Evolutionary conservation across 2,113 vertebrate species (phyloP).

Genomic region (Oceanites oceanicus): DNA sequence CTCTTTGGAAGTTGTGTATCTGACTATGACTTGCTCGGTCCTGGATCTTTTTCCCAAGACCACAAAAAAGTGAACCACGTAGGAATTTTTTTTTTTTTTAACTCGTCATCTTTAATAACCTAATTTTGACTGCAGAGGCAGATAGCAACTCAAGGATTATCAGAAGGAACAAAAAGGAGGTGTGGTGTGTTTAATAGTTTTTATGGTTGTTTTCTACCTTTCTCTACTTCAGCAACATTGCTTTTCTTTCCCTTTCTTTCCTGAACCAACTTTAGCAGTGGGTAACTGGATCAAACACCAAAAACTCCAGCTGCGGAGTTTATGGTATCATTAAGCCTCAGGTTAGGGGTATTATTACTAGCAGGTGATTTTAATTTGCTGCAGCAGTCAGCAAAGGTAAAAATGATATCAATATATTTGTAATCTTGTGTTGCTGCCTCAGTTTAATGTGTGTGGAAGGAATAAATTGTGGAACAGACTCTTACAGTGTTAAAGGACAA

Average conservation of each 20-base stretch:
- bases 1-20: background rate
- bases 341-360: background rate
- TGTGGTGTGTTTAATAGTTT: background rate
- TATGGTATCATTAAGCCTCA: background rate
- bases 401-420: background rate
- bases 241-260: background rate
- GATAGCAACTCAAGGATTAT: background rate
- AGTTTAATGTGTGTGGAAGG: background rate
- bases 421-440: background rate
- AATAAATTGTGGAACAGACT: background rate
- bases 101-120: background rate
- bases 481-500: background rate
- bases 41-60: background rate
- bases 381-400: conserved; percentile 6
- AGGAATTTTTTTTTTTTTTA: background rate
- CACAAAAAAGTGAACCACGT: background rate
- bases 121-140: background rate
- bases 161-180: background rate
- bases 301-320: background rate
- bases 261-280: background rate
- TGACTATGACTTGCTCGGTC: background rate
- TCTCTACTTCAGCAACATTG: background rate
- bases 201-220: conserved; percentile 28
- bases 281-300: conserved; percentile 53
- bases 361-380: conserved; percentile 6